These are phyloP conservation scores for Trichosurus vulpecula DNA, from an alignment of 2,797 vertebrate species.

Conservation along the genomic window DNA sequence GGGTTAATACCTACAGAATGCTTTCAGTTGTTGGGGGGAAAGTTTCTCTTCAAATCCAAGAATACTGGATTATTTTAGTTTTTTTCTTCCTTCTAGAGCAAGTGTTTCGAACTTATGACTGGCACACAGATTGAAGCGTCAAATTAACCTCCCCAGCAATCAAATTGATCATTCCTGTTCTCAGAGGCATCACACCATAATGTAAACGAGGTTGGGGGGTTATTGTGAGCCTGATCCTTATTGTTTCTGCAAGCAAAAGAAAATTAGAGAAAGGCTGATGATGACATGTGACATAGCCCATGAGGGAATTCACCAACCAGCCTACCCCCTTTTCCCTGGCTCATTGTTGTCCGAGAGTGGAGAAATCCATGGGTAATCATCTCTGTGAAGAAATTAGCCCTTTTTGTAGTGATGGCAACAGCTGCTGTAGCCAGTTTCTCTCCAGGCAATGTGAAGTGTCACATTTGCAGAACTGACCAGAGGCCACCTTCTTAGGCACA, in stretches of 20 bases:
- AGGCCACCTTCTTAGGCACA: not conserved
- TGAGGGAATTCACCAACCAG: not conserved
- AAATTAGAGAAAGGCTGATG: not conserved
- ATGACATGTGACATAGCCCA: not conserved
- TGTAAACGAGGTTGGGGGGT: not conserved
- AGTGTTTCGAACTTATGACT: conserved; percentile 41
- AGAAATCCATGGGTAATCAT: not conserved
- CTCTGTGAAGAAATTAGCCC: not conserved
- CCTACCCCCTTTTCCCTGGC: not conserved
- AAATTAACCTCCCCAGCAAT: conserved; percentile 29
- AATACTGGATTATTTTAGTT: conserved; percentile 22
- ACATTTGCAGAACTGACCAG: not conserved
- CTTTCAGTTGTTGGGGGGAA: conserved; percentile 42
- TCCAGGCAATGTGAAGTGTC: not conserved
- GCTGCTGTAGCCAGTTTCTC: not conserved
- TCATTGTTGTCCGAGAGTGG: not conserved
- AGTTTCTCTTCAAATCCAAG: conserved; percentile 34
- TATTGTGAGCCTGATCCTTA: not conserved
- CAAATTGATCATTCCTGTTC: conserved; percentile 15
- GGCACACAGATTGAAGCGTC: conserved; percentile 44
- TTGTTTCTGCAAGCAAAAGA: not conserved
- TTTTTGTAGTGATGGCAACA: not conserved
- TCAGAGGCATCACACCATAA: not conserved
- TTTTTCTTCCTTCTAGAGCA: conserved; percentile 58
- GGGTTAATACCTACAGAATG: not conserved